phyloP scores from a whole-genome alignment of 2,113 vertebrate species.

The Ailurus styani region DNA sequence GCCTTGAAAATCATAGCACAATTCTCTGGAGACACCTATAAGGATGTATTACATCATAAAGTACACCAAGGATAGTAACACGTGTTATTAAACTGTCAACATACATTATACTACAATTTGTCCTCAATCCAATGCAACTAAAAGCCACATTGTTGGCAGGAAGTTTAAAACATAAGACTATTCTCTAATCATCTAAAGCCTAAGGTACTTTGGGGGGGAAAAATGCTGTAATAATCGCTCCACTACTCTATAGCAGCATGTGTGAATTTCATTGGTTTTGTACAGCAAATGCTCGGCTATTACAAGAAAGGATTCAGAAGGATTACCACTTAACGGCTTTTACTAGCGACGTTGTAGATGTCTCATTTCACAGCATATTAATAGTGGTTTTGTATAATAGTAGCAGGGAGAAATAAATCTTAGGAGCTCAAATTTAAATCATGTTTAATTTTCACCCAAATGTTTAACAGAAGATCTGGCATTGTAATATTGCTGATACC shows the following conservation, averaged over 20 bases:
- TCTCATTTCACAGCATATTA: slow-evolving; percentile 77
- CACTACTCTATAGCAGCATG: slow-evolving; percentile 49
- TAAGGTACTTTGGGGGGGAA: slow-evolving; percentile 71
- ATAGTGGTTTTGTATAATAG: slow-evolving; percentile 68
- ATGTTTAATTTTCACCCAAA: slow-evolving; percentile 68
- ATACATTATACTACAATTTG: slow-evolving; percentile 83
- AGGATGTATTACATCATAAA: slow-evolving; percentile 86
- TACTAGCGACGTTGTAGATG: slow-evolving; percentile 64
- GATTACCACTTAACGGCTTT: slow-evolving; percentile 76
- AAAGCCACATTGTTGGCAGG: slow-evolving; percentile 78
- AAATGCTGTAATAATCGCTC: slow-evolving; percentile 77
- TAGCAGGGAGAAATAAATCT: slow-evolving; percentile 71
- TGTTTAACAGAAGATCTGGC: slow-evolving; percentile 61
- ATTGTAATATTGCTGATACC: background rate
- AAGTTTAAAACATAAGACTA: slow-evolving; percentile 79
- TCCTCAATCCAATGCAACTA: slow-evolving; percentile 75
- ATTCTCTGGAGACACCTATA: slow-evolving; percentile 75
- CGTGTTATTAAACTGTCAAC: slow-evolving; percentile 86
- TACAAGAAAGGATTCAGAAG: slow-evolving; percentile 73
- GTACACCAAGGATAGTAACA: slow-evolving; percentile 82
- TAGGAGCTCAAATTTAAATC: slow-evolving; percentile 60
- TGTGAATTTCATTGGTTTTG: slow-evolving; percentile 80
- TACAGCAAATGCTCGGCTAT: slow-evolving; percentile 61
- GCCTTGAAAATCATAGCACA: slow-evolving; percentile 77
- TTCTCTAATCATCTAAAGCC: slow-evolving; percentile 78